These are phyloP conservation scores for Clarias macrocephalus DNA, from an alignment of 2,113 vertebrate genomes.

Conservation along the genomic window DNA sequence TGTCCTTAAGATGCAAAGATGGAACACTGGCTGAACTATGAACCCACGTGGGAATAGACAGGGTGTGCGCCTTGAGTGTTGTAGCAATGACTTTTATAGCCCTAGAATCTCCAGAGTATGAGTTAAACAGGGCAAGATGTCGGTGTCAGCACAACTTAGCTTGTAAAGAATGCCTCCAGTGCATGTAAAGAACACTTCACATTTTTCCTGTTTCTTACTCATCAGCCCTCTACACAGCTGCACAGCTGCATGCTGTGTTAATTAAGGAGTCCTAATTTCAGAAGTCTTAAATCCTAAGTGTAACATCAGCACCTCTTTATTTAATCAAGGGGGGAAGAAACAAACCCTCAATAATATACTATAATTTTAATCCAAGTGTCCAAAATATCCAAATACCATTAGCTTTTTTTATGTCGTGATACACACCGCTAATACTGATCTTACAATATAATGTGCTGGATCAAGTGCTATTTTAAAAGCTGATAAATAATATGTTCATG, in stretches of 20 bases:
- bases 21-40: conserved; percentile 3
- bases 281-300: not conserved
- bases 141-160: conserved; percentile 19
- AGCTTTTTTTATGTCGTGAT: not conserved
- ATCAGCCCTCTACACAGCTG: not conserved
- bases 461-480: not conserved
- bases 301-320: not conserved
- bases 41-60: conserved; percentile 10
- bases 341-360: not conserved
- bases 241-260: not conserved
- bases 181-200: not conserved
- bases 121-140: conserved; percentile 6
- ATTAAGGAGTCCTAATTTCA: not conserved
- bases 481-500: not conserved
- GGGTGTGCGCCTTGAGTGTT: conserved; percentile 4
- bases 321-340: not conserved
- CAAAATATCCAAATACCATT: not conserved
- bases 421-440: not conserved
- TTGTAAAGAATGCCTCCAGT: conserved; percentile 22
- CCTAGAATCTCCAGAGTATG: not conserved
- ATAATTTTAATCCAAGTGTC: not conserved
- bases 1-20: conserved; percentile 2
- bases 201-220: not conserved
- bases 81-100: conserved; percentile 20
- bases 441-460: not conserved